Conservation (phyloP, 2,888 invertebrate species). For the Scelioninae gen. 2 region DNA sequence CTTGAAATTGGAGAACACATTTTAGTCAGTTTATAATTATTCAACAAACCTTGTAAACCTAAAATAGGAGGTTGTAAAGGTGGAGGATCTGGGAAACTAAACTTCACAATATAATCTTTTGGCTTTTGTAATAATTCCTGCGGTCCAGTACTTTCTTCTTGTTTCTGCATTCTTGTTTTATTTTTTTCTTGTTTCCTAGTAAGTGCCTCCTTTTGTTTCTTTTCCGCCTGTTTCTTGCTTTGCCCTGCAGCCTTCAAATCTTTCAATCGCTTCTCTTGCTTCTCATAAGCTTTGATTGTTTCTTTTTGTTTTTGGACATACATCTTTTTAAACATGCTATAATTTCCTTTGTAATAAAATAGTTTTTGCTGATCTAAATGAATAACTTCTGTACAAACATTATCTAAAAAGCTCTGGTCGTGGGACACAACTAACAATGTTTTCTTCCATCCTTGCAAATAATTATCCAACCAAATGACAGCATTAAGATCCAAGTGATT, state of each 20-base stretch:
- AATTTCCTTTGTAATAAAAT: constrained; percentile 98
- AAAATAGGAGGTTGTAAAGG: constrained; percentile 97
- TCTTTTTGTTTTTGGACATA: constrained; percentile 96
- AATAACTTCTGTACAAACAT: constrained; percentile 99
- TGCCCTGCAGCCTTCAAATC: constrained; percentile 96
- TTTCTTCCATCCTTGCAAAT: constrained; percentile 99
- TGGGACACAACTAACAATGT: constrained; percentile 98
- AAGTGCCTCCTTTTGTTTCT: constrained; percentile 92
- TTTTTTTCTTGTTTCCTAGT: constrained; percentile 96
- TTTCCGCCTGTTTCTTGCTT: constrained; percentile 97
- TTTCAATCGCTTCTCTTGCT: constrained; percentile 96
- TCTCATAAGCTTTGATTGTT: constrained; percentile 97
- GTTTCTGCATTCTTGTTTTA: constrained; percentile 86
- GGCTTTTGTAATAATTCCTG: constrained; percentile 91
- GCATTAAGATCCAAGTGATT: constrained; percentile 99
- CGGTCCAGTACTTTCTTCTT: constrained; percentile 87
- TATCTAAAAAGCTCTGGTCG: constrained; percentile 99
- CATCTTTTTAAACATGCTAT: constrained; percentile 99
- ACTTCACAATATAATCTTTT: constrained; percentile 97
- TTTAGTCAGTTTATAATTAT: background rate
- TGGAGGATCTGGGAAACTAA: constrained; percentile 97
- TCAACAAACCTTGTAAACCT: constrained; percentile 86
- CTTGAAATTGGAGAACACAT: too few relatives aligned
- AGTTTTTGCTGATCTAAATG: constrained; percentile 96
- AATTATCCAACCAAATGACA: constrained; percentile 99